phyloP scores from a whole-genome alignment of 2,113 vertebrate genomes.

The Caracal caracal region DNA sequence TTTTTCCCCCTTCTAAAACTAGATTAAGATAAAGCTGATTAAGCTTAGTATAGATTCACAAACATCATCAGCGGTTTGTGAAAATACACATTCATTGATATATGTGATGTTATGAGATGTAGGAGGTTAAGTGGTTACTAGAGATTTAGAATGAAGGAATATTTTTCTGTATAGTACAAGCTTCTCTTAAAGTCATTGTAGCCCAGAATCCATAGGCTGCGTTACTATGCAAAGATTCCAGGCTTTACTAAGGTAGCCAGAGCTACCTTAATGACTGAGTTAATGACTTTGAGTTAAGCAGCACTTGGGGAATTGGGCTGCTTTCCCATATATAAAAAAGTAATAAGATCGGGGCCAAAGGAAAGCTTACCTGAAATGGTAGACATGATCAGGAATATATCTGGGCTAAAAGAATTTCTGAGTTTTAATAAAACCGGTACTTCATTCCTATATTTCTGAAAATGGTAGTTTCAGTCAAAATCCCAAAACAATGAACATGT shows the following conservation, averaged over 20 bases:
- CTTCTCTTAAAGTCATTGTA: neutral
- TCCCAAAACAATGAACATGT: slow-evolving; percentile 17
- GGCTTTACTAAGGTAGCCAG: neutral
- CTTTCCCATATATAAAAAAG: slow-evolving; percentile 30
- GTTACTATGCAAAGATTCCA: slow-evolving; percentile 23
- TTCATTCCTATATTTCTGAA: slow-evolving; percentile 11
- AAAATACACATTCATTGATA: neutral
- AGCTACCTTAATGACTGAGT: slow-evolving; percentile 34
- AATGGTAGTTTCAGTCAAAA: slow-evolving; percentile 4
- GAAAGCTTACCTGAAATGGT: slow-evolving; percentile 23
- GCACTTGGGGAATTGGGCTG: slow-evolving; percentile 41
- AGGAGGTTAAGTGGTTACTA: neutral
- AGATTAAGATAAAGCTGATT: neutral
- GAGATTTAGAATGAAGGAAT: slow-evolving; percentile 36
- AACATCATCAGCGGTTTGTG: neutral
- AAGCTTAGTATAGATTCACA: neutral
- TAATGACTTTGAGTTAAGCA: slow-evolving; percentile 57
- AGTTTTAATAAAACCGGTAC: neutral
- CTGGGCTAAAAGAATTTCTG: neutral
- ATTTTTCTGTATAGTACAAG: neutral
- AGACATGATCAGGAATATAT: slow-evolving; percentile 40
- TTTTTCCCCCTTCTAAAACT: neutral
- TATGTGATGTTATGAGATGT: neutral
- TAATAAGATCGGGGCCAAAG: neutral
- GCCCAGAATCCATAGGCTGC: neutral